Percentiles rank a stretch among this genome's conserved stretches.
Evolutionary conservation across 1,140 invertebrate genomes (phyloP).

Genomic region (Zaprionus kolodkinae): DNA sequence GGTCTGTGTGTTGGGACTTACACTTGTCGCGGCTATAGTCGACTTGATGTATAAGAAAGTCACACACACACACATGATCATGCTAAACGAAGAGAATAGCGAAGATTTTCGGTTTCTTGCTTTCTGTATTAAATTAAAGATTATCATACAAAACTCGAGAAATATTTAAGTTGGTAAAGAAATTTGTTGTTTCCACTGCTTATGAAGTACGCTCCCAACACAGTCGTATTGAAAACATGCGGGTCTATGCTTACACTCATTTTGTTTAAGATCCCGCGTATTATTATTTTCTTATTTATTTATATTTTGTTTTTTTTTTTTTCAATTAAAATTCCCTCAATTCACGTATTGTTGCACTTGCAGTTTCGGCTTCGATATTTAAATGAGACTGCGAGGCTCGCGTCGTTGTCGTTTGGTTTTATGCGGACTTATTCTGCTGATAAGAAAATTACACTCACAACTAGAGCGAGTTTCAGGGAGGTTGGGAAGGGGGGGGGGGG

Average conservation of each 20-base stretch:
- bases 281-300: not conserved
- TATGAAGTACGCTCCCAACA: not conserved
- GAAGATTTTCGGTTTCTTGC: not conserved
- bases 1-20: not conserved
- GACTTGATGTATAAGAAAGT: not conserved
- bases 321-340: not conserved
- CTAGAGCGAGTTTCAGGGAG: slow-evolving; percentile 10
- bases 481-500: not conserved
- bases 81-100: not conserved
- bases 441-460: slow-evolving; percentile 46
- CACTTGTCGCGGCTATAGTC: not conserved
- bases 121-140: not conserved
- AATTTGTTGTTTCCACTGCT: too few species aligned
- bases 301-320: too few species aligned
- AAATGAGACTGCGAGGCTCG: slow-evolving; percentile 39
- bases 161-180: too few species aligned
- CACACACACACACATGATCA: not conserved
- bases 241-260: slow-evolving; percentile 35
- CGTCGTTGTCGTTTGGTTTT: slow-evolving; percentile 38
- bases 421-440: slow-evolving; percentile 54
- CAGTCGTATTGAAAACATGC: not conserved
- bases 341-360: slow-evolving; percentile 11
- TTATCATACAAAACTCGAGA: too few species aligned
- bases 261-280: not conserved
- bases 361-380: slow-evolving; percentile 18